These are phyloP conservation scores for Caerostris extrusa DNA, from an alignment of 1,140 invertebrate genomes.

Conservation along the genomic window DNA sequence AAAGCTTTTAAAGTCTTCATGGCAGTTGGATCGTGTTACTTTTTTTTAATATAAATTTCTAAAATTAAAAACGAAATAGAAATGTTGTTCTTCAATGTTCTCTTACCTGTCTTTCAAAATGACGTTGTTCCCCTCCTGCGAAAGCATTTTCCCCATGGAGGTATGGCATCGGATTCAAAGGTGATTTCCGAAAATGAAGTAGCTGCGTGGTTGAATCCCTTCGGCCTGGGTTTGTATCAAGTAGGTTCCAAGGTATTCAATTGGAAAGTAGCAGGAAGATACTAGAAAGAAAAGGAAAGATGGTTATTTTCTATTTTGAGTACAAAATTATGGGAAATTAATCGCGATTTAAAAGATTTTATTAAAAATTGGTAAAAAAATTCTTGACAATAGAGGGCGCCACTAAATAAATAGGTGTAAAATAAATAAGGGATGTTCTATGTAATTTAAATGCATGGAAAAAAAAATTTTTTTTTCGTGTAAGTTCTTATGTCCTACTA, in stretches of 20 bases:
- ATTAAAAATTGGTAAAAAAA: no score
- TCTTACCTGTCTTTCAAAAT: conserved; percentile 85
- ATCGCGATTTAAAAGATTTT: not conserved
- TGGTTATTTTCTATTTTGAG: not conserved
- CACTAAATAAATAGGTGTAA: no score
- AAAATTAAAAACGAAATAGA: not conserved
- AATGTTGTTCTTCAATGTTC: not conserved
- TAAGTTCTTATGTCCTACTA: no score
- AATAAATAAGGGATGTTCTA: no score
- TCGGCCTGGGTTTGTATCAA: conserved; percentile 83
- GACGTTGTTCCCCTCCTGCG: conserved; percentile 85
- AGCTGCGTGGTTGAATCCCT: conserved; percentile 81
- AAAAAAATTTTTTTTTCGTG: no score
- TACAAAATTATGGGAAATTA: not conserved
- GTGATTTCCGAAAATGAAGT: conserved; percentile 85
- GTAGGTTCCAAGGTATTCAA: conserved; percentile 86
- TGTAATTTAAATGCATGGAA: no score
- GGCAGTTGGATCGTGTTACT: no score
- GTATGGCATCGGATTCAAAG: conserved; percentile 86
- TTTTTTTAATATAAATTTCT: no score
- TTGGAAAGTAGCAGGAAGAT: conserved; percentile 85
- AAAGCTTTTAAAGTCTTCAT: no score
- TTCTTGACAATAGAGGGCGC: no score
- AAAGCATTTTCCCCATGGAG: conserved; percentile 87
- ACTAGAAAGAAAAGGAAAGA: conserved; percentile 32